Base-by-base conservation (phyloP, 1,140 invertebrate species). In the Helicoverpa zea region DNA sequence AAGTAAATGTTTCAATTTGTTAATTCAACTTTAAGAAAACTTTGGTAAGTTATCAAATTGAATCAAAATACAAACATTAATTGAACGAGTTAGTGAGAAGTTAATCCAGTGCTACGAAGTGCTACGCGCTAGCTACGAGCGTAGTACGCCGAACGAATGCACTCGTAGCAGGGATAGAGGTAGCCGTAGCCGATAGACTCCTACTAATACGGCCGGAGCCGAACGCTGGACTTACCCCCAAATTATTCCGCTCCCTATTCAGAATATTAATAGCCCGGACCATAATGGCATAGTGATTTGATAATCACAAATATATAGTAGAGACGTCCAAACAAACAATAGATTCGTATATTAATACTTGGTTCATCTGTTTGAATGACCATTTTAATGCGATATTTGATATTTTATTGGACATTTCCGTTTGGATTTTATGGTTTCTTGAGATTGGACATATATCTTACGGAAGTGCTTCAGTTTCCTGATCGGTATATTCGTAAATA, bases 191-290 rank as follows among this genome's bases (percentile, higher is more conserved):
- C 74, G 72, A 52, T 73, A 52, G 61, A 56, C 13, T 58, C n/a
- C n/a, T 66, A 23, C 35, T 64, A 64, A 77, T 77, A 52, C 61
- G 61, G 35, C 7, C 30, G 61, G 1, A 81, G 73, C 73, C 81
- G 85, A 54, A 70, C 78, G 68, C 82, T 80, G 83, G 89, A 87
- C 84, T 83, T 87, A 85, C 85, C 86, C 83, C 83, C 86, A 88
- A 92, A 92, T 92, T 90, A 92, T 91, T 89, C 89, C 63, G 78
- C 58, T 75, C 74, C 78, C 82, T 82, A 83, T 82, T 80, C 83
- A 70, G 85, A 86, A 86, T 86, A 86, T 84, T 84, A 84, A 86
- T 86, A 79, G 72, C 54, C 74, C 79, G 73, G 56, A 75, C 75
- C 54, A 68, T 83, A 82, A 83, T 83, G 77, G 79, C 61, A 79